Evolutionary conservation across 2,888 invertebrate genomes (phyloP), one percentile per base, ranked within the genome.

Genomic region (Epinotia demarniana): DNA sequence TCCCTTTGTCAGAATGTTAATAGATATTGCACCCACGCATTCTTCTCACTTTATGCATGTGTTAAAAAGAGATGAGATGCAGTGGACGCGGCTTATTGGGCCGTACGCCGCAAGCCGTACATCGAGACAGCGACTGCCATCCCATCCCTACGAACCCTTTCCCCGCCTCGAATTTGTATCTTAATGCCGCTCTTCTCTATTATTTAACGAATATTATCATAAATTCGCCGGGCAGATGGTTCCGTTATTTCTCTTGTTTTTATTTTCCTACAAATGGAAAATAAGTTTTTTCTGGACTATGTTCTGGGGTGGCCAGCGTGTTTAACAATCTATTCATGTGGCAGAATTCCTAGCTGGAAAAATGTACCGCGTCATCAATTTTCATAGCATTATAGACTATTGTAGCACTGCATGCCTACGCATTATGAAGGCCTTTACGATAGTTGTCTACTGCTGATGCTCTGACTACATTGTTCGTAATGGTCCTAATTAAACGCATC

Each of bases 161-260:
- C 81, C 80, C 77, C 81, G 57, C 80, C 79, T 84, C 84, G 84
- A 88, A 89, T 88, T 89, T 87, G 88, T 89, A 83, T 88, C 88
- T 87, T 86, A 88, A 86, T 87, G 86, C 87, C 79, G 80, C 81
- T 82, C 84, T 84, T 83, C 84, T 89, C 84, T 88, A 89, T 88
- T 89, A 88, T 88, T 89, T 89, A 88, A 82, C 83, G 82, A 85
- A 85, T 87, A 86, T 87, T 85, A 86, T 82, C 85, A 85, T 85
- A 87, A 83, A 85, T 86, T 84, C 78, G 64, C 75, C 77, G 81
- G 78, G 63, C 73, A 68, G 75, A 75, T 75, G 75, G n/a, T 75
- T 71, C 61, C 57, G 43, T 39, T 77, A 75, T 76, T 79, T 73
- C 77, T 76, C 77, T 19, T 33, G 64, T 67, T 71, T 77, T 73